Base-by-base conservation (phyloP, 2,797 vertebrate genomes). In the Clarias laeviceps region DNA sequence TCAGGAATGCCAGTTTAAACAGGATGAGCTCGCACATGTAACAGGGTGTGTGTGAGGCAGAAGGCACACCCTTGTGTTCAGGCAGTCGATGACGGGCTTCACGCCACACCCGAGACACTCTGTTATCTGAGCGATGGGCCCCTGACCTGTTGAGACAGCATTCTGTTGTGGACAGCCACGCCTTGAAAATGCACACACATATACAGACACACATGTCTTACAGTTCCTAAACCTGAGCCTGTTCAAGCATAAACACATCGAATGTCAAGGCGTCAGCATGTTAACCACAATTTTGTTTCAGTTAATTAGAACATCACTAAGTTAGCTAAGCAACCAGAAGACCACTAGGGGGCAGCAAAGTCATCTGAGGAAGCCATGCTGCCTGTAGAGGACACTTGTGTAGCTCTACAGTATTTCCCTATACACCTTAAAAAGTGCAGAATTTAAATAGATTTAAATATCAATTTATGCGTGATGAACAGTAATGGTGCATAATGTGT, bases 11-110 rank as follows among this genome's bases (percentile, higher is more conserved):
- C 18, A 32, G 29, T 61, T 66, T 76, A 57, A 29, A 83, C 79
- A 59, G 83, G 82, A 82, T 65, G 37, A 74, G 62, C 57, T 45
- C 69, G 6, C 32, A 80, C 78, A 78, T 62, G 79, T 73, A 73
- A 29, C 68, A 66, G 61, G 88, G 79, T 24, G 34, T 50, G 9
- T 32, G 32, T 59, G 29, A 61, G 20, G 66, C 56, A 61, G 32
- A 15, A 81, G 6, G 66, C 79, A 61, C 85, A 18, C 85, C 79
- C 61, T 66, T 3, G 0, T 73, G 27, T 54, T 29, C 68, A 34
- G 66, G 57, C 57, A 70, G 77, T 50, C 37, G 64, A 85, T 62
- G 87, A 82, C 64, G 15, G 73, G 29, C 45, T 29, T 57, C 45
- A 40, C 45, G 20, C 54, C 70, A 86, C 80, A 68, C 84, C 84